Evolutionary conservation across 2,888 invertebrate species (phyloP).

Genomic region (Willowsia nigromaculata): DNA sequence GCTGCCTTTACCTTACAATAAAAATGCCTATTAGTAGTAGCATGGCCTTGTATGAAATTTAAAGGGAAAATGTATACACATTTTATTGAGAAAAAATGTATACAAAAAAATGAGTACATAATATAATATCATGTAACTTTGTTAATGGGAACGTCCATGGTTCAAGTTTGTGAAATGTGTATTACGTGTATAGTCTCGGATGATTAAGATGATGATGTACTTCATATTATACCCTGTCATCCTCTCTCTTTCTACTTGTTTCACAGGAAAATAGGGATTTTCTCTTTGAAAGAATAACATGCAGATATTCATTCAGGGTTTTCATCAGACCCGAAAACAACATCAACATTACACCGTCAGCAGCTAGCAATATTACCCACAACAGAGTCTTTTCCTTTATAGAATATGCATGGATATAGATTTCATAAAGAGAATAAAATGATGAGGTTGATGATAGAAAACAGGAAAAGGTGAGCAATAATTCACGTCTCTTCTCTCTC

Average conservation of each 20-base stretch:
- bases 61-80: too few relatives aligned
- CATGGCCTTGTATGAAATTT: too few relatives aligned
- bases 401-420: background rate
- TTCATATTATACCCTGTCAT: too few relatives aligned
- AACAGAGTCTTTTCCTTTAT: background rate
- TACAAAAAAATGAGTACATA: background rate
- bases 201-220: background rate
- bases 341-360: too few relatives aligned
- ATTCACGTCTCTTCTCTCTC: slow-evolving; percentile 39
- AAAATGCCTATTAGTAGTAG: background rate
- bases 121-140: background rate
- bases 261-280: too few relatives aligned
- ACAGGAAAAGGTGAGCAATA: slow-evolving; percentile 63
- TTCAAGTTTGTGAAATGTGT: too few relatives aligned
- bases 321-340: too few relatives aligned
- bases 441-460: slow-evolving; percentile 37
- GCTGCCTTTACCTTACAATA: background rate
- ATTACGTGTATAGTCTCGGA: too few relatives aligned
- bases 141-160: background rate
- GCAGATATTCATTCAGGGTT: too few relatives aligned
- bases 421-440: slow-evolving; percentile 30
- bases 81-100: background rate
- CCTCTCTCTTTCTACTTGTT: too few relatives aligned
- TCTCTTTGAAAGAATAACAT: too few relatives aligned
- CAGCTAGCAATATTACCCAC: too few relatives aligned